These are phyloP conservation scores for Erithacus rubecula DNA, from an alignment of 2,797 vertebrate genomes.

Conservation along the genomic window DNA sequence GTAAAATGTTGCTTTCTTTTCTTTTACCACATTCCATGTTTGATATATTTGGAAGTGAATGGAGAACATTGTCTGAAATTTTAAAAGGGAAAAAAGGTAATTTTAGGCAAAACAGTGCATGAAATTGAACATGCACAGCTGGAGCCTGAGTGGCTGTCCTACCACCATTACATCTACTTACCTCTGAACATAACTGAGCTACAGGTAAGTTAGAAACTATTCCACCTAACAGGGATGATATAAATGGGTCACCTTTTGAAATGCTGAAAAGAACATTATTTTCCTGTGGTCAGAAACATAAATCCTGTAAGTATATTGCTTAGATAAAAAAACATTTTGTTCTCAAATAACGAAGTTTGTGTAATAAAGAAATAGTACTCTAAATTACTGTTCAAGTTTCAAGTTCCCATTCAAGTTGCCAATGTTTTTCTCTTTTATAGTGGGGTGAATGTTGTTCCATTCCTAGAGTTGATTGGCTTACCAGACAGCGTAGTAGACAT, in stretches of 20 bases:
- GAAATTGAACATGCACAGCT: neutral
- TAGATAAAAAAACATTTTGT: neutral
- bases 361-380: neutral
- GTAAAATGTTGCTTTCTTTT: neutral
- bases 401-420: neutral
- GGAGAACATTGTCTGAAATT: neutral
- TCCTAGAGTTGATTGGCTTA: conserved; percentile 88
- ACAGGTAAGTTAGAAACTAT: neutral
- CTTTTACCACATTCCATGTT: neutral
- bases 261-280: neutral
- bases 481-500: conserved; percentile 87
- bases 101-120: neutral
- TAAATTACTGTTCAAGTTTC: neutral
- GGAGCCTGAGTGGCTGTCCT: neutral
- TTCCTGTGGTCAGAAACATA: neutral
- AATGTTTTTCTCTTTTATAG: conserved; percentile 73
- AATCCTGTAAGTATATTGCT: neutral
- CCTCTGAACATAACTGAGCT: neutral
- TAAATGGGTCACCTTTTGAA: neutral
- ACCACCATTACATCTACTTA: neutral
- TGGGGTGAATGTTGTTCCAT: conserved; percentile 93
- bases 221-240: neutral
- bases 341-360: neutral
- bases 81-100: neutral
- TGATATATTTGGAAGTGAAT: neutral